A percentile compares a stretch with the other conserved stretches of the same genome.
Conservation (phyloP, 2,113 vertebrate genomes). For the Mirza zaza region DNA sequence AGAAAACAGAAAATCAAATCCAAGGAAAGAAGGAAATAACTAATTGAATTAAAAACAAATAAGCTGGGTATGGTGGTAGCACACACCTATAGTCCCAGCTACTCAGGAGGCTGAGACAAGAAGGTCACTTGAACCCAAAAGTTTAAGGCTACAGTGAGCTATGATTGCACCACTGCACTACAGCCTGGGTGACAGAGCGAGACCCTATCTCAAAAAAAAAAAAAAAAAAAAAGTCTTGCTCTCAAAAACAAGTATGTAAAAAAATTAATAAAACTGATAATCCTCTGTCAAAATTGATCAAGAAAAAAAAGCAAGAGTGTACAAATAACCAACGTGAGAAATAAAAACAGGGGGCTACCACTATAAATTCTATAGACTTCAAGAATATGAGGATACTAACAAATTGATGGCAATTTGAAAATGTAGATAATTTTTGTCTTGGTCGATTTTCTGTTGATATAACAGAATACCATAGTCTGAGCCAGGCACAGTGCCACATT, state of each 20-base stretch:
- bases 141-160: too few species aligned
- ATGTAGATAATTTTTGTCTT: background rate
- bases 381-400: background rate
- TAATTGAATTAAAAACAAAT: conserved; percentile 15
- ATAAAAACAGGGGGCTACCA: background rate
- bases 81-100: too few species aligned
- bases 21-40: background rate
- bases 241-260: too few species aligned
- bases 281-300: background rate
- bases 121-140: too few species aligned
- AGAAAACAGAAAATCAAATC: conserved; percentile 9
- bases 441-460: background rate
- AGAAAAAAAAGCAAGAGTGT: background rate
- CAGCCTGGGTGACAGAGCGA: too few species aligned
- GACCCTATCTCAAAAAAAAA: background rate
- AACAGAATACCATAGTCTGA: background rate
- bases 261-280: background rate
- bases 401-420: background rate
- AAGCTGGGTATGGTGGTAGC: too few species aligned
- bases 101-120: too few species aligned
- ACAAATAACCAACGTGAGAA: background rate
- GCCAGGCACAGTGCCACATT: too few species aligned
- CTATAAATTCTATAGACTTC: background rate
- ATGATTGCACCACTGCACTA: too few species aligned
- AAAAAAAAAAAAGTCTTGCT: too few species aligned